A percentile compares a stretch with the other conserved stretches of the same genome.
Evolutionary conservation across 2,888 invertebrate species (phyloP).

Genomic region (Heteropelma amictum): DNA sequence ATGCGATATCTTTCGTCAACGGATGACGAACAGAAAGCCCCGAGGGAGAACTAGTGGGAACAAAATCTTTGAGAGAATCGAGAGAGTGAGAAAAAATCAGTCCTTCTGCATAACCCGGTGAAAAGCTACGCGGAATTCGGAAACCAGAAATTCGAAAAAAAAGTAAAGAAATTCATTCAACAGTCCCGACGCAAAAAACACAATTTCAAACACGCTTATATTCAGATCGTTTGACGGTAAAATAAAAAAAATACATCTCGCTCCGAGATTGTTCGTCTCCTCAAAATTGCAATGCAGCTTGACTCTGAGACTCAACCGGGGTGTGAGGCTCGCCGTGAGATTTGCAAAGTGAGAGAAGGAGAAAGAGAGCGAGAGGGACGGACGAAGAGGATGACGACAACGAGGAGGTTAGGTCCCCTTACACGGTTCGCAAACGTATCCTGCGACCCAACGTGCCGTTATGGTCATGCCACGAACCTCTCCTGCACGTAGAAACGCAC

Average conservation of each 20-base stretch:
- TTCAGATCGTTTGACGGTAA: too few species aligned
- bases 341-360: constrained; percentile 20
- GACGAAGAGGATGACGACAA: constrained; percentile 35
- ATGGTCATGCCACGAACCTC: constrained; percentile 55
- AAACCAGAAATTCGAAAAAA: constrained; percentile 28
- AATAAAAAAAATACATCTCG: too few species aligned
- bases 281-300: not conserved
- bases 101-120: constrained; percentile 38
- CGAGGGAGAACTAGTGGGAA: constrained; percentile 51
- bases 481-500: constrained; percentile 22
- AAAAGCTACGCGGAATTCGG: constrained; percentile 56
- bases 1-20: constrained; percentile 34
- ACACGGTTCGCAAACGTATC: constrained; percentile 53
- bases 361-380: not conserved
- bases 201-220: too few species aligned
- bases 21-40: constrained; percentile 31
- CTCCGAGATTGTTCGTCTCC: too few species aligned
- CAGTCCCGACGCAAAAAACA: not conserved
- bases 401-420: constrained; percentile 53
- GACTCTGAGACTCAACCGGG: constrained; percentile 17
- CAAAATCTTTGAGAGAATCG: constrained; percentile 12
- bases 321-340: constrained; percentile 13
- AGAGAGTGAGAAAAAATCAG: constrained; percentile 41
- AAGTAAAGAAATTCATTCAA: too few species aligned
- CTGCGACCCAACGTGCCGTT: constrained; percentile 56